Conservation (phyloP, 2,797 vertebrate genomes). For the Acanthornis magna region DNA sequence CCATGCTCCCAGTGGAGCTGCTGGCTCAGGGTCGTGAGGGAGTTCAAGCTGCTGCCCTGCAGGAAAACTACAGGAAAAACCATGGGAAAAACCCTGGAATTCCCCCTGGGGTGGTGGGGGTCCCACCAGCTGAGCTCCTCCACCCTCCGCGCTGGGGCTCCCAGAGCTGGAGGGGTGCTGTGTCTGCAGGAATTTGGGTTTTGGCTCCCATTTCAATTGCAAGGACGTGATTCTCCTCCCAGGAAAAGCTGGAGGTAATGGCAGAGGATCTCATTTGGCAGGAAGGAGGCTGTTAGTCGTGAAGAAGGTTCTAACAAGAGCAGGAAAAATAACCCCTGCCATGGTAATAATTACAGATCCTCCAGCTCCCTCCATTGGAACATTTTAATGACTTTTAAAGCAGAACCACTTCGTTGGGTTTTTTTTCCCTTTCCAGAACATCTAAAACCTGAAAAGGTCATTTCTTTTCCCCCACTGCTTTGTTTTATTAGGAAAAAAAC, state of each 20-base stretch:
- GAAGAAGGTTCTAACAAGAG: not conserved
- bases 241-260: not conserved
- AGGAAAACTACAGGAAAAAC: not conserved
- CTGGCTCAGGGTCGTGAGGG: rapidly evolving
- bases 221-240: not conserved
- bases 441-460: not conserved
- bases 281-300: not conserved
- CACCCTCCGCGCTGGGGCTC: rapidly evolving
- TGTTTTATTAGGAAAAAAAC: not conserved
- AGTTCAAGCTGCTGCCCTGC: not conserved
- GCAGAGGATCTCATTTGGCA: not conserved
- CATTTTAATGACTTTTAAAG: slow-evolving; percentile 5
- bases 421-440: not conserved
- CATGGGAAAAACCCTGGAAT: rapidly evolving
- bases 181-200: rapidly evolving
- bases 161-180: not conserved
- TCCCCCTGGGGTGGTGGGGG: rapidly evolving
- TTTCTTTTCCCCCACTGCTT: not conserved
- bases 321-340: not conserved
- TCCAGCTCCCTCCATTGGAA: not conserved
- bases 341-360: not conserved
- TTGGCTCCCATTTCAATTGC: rapidly evolving
- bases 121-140: not conserved
- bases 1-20: rapidly evolving
- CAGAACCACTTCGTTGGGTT: not conserved